These are phyloP conservation scores for Scylla paramamosain DNA, from an alignment of 1,140 invertebrate genomes.

Conservation along the genomic window DNA sequence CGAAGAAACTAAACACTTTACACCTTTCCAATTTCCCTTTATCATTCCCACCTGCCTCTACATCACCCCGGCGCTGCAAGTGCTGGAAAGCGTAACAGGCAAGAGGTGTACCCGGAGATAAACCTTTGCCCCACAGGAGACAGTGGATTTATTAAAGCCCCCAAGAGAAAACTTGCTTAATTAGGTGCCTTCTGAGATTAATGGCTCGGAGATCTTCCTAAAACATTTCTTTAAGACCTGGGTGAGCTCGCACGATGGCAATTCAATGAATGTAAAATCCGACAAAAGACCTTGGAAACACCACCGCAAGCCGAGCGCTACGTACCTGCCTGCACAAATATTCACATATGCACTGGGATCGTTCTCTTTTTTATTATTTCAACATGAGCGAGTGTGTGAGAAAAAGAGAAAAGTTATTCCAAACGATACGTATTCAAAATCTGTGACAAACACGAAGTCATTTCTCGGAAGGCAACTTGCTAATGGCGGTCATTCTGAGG, in stretches of 20 bases:
- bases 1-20: no score
- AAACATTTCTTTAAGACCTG: conserved; percentile 1
- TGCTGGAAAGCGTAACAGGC: not conserved
- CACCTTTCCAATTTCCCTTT: not conserved
- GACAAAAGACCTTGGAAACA: not conserved
- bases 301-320: not conserved
- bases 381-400: not conserved
- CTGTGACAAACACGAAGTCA: conserved; percentile 21
- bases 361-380: not conserved
- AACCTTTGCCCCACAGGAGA: conserved; percentile 7
- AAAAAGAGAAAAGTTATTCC: not conserved
- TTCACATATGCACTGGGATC: not conserved
- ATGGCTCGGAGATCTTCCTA: conserved; percentile 17
- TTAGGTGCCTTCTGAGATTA: conserved; percentile 32
- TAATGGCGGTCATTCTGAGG: not conserved
- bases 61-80: not conserved
- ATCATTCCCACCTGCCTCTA: not conserved
- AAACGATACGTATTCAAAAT: conserved; percentile 2
- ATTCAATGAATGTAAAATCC: not conserved
- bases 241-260: not conserved
- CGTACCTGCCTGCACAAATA: not conserved
- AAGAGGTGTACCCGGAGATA: conserved; percentile 36
- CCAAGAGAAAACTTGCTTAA: conserved; percentile 43
- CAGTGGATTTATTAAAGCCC: conserved; percentile 39
- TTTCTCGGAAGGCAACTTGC: conserved; percentile 8